A percentile compares a stretch with the other conserved stretches of the same genome.
Evolutionary conservation across 2,888 invertebrate genomes (phyloP).

Genomic region (Euproctis similis): DNA sequence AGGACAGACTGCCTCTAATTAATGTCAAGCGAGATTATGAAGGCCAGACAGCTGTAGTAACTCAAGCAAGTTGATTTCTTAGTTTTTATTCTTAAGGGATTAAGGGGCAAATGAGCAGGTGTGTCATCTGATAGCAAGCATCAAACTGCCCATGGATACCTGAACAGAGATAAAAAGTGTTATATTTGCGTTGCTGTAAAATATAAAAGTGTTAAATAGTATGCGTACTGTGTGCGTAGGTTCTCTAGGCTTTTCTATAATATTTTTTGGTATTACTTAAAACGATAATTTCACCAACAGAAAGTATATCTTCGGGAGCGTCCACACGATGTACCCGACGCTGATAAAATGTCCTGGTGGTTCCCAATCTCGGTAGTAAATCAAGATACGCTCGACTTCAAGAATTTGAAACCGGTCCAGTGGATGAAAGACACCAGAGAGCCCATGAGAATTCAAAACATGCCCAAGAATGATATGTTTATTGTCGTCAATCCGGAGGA

Average conservation of each 20-base stretch:
- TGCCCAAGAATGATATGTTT: slow-evolving; percentile 78
- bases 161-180: not conserved
- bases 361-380: slow-evolving; percentile 80
- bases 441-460: slow-evolving; percentile 62
- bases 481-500: slow-evolving; percentile 89
- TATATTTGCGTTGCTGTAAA: no score
- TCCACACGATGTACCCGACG: slow-evolving; percentile 82
- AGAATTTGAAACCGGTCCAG: slow-evolving; percentile 67
- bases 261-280: no score
- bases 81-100: no score
- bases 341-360: slow-evolving; percentile 83
- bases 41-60: slow-evolving; percentile 75
- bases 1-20: slow-evolving; percentile 86
- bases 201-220: no score
- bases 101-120: no score
- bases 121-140: no score
- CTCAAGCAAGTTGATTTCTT: slow-evolving; percentile 69
- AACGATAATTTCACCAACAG: no score
- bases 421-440: slow-evolving; percentile 80
- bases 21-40: slow-evolving; percentile 81
- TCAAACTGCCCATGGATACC: not conserved
- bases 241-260: no score
- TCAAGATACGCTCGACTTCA: slow-evolving; percentile 77
- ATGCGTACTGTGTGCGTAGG: no score
- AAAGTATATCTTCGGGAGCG: slow-evolving; percentile 83